Percentiles rank a stretch among this genome's conserved stretches.
Conservation (phyloP, 2,113 vertebrate species). For the Ursus arctos region DNA sequence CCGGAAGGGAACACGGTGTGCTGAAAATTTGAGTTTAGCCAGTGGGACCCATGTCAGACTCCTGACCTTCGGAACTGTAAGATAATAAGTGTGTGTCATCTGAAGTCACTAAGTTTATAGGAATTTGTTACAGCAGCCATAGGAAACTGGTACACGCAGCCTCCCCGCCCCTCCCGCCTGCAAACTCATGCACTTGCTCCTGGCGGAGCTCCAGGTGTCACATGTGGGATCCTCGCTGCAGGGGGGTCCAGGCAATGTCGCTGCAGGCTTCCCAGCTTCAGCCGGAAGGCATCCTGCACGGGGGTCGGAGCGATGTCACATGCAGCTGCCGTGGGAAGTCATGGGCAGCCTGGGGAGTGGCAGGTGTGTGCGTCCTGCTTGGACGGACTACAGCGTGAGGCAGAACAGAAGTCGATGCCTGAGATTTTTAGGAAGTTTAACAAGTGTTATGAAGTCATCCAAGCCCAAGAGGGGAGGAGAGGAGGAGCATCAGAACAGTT, state of each 20-base stretch:
- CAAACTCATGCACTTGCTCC: neutral
- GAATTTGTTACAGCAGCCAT: neutral
- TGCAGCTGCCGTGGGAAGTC: neutral
- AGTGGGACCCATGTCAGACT: neutral
- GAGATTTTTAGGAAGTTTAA: slow-evolving; percentile 51
- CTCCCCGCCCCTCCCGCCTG: neutral
- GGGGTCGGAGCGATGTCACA: neutral
- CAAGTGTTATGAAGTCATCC: neutral
- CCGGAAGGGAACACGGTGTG: neutral
- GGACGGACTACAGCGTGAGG: neutral
- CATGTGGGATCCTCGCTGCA: neutral
- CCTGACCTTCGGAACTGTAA: neutral
- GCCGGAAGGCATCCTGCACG: neutral
- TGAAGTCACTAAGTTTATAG: neutral
- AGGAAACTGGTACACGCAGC: neutral
- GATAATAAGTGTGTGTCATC: neutral
- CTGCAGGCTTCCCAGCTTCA: neutral
- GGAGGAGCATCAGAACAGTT: neutral
- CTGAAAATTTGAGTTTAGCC: neutral
- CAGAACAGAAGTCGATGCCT: neutral
- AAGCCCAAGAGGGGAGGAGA: neutral
- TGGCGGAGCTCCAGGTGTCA: neutral
- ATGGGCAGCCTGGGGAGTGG: neutral
- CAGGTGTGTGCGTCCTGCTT: neutral
- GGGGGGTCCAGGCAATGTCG: neutral